Conservation (phyloP, 1,140 invertebrate species). For the Pseudomyrmex gracilis region DNA sequence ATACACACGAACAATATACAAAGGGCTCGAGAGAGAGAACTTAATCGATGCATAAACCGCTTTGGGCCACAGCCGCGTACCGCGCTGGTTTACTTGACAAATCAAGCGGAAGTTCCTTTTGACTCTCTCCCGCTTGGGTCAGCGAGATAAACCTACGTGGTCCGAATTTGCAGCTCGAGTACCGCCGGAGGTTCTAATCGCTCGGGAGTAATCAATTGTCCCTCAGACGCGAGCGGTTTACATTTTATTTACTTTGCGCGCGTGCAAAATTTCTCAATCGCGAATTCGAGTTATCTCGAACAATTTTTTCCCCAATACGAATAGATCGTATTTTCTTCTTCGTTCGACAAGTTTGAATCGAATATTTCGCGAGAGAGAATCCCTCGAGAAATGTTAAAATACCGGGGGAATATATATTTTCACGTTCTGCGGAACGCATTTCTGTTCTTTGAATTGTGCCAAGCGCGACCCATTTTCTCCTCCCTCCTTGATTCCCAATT, state of each 20-base stretch:
- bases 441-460: neutral
- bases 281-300: too few species aligned
- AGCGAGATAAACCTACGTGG: constrained; percentile 21
- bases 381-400: too few species aligned
- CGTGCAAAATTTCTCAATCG: too few species aligned
- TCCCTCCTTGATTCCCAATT: constrained; percentile 13
- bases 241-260: neutral
- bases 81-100: constrained; percentile 42
- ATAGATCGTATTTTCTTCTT: too few species aligned
- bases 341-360: too few species aligned
- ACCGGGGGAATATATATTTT: too few species aligned
- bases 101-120: constrained; percentile 64
- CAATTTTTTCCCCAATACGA: too few species aligned
- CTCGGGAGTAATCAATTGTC: constrained; percentile 4
- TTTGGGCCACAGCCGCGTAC: constrained; percentile 33
- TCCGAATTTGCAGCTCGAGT: constrained; percentile 62
- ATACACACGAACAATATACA: constrained; percentile 22
- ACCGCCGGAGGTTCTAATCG: constrained; percentile 44
- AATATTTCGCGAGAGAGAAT: too few species aligned
- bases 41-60: constrained; percentile 57
- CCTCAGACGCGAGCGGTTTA: neutral
- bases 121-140: constrained; percentile 36
- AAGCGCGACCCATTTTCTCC: neutral
- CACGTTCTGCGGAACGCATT: too few species aligned
- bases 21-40: constrained; percentile 23